A percentile compares a stretch with the other conserved stretches of the same genome.
These are phyloP conservation scores for Antitype chi DNA, from an alignment of 2,888 invertebrate species.

Conservation along the genomic window DNA sequence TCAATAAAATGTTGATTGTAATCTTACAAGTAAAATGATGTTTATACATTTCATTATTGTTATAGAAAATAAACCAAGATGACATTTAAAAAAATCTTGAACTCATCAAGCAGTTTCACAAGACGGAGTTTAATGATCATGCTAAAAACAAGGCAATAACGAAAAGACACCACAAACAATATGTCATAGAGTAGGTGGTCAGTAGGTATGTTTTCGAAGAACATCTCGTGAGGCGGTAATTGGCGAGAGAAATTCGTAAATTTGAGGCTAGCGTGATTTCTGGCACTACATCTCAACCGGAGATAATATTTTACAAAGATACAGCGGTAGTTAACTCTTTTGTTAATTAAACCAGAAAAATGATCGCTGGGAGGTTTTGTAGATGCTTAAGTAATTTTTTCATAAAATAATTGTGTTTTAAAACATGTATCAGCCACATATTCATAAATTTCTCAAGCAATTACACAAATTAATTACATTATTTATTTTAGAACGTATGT, in stretches of 20 bases:
- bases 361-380: background rate
- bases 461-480: background rate
- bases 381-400: background rate
- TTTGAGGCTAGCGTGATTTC: slow-evolving; percentile 61
- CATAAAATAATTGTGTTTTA: slow-evolving; percentile 1
- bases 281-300: slow-evolving; percentile 51
- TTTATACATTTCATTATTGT: background rate
- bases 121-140: slow-evolving; percentile 34
- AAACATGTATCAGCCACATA: background rate
- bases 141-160: slow-evolving; percentile 40
- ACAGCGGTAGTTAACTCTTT: slow-evolving; percentile 42
- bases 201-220: slow-evolving; percentile 46
- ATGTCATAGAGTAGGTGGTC: slow-evolving; percentile 33
- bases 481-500: background rate
- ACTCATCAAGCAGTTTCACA: slow-evolving; percentile 19
- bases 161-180: slow-evolving; percentile 29
- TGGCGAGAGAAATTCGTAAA: slow-evolving; percentile 63
- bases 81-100: slow-evolving; percentile 33
- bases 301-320: slow-evolving; percentile 53
- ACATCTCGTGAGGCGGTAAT: slow-evolving; percentile 44
- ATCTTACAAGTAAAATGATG: background rate
- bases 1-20: slow-evolving; percentile 17
- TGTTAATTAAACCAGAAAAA: slow-evolving; percentile 37
- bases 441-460: background rate
- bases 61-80: slow-evolving; percentile 4